These are phyloP conservation scores for Amblyjoppa proteus DNA, from an alignment of 2,888 invertebrate species.

Conservation along the genomic window DNA sequence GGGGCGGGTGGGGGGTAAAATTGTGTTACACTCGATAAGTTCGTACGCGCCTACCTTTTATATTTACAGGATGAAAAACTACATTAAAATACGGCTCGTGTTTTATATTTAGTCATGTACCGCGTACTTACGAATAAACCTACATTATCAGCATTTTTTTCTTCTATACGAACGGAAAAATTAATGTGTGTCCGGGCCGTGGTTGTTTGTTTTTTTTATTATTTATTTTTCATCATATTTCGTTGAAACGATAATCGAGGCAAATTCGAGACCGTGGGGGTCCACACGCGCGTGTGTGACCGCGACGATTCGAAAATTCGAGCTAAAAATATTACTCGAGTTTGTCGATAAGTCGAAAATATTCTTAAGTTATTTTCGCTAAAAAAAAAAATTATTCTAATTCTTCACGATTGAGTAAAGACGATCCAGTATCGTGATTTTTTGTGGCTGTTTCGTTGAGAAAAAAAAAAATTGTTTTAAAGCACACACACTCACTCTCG, in stretches of 20 bases:
- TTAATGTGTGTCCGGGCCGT: slow-evolving; percentile 48
- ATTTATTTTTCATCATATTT: slow-evolving; percentile 62
- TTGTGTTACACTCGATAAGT: slow-evolving; percentile 61
- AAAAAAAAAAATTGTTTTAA: slow-evolving; percentile 35
- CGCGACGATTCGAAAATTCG: slow-evolving; percentile 14
- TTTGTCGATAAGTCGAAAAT: slow-evolving; percentile 33
- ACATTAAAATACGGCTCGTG: slow-evolving; percentile 65
- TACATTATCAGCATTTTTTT: slow-evolving; percentile 36
- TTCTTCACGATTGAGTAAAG: slow-evolving; percentile 48
- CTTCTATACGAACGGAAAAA: slow-evolving; percentile 51
- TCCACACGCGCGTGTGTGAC: slow-evolving; percentile 9
- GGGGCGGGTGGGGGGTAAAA: slow-evolving; percentile 38
- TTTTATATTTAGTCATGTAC: slow-evolving; percentile 61
- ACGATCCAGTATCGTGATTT: slow-evolving; percentile 44
- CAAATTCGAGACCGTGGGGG: not conserved
- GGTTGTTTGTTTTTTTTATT: slow-evolving; percentile 51
- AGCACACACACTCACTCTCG: slow-evolving; percentile 52
- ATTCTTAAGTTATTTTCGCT: slow-evolving; percentile 21
- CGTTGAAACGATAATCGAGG: slow-evolving; percentile 41
- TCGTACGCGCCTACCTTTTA: slow-evolving; percentile 60
- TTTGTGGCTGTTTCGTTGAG: slow-evolving; percentile 17
- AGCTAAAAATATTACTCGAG: slow-evolving; percentile 19
- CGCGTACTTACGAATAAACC: slow-evolving; percentile 59
- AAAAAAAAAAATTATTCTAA: slow-evolving; percentile 49
- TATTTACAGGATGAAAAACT: slow-evolving; percentile 71